Evolutionary conservation across 2,113 vertebrate species (phyloP), one percentile per base, ranked within the genome.

Genomic region (Channa maculata): DNA sequence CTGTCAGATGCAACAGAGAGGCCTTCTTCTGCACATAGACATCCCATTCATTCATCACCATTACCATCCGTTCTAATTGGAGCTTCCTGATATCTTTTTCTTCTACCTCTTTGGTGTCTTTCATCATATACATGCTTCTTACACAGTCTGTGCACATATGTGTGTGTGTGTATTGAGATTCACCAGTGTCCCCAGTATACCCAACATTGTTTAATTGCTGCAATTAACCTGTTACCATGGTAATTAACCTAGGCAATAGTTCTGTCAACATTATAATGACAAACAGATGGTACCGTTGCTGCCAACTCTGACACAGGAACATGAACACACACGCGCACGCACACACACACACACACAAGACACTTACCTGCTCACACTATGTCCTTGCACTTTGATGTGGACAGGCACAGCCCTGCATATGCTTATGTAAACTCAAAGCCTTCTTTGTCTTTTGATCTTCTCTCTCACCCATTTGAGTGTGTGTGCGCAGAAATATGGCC

Each of bases 161-260:
- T 54, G 51, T 51, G 13, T 76, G 60, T 52, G 65, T 50, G 13
- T 55, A 33, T 49, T 15, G 85, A 85, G 79, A 60, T 63, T 71
- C 81, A 48, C 79, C 88, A 80, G 65, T 78, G 64, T 61, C 67
- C 54, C 82, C 77, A 83, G 76, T 88, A 66, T 84, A 74, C 63
- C 88, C 79, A 83, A 84, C 87, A 62, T 81, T 79, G 65, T 78
- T 88, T 88, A 92, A 92, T 92, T 86, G 88, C 84, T 86, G 64
- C 85, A 89, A 92, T 92, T 93, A 89, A 91, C 90, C 91, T 90
- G 90, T 89, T 90, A 77, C 77, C 72, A 72, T 85, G 78, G 84
- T 88, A 82, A 85, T 87, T 91, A 91, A 91, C 90, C 84, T 85
- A 79, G 75, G 84, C 80, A 84, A 69, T 71, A 81, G 82, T 88